Conservation (phyloP, 2,113 vertebrate species). For the Thamnophis sirtalis region DNA sequence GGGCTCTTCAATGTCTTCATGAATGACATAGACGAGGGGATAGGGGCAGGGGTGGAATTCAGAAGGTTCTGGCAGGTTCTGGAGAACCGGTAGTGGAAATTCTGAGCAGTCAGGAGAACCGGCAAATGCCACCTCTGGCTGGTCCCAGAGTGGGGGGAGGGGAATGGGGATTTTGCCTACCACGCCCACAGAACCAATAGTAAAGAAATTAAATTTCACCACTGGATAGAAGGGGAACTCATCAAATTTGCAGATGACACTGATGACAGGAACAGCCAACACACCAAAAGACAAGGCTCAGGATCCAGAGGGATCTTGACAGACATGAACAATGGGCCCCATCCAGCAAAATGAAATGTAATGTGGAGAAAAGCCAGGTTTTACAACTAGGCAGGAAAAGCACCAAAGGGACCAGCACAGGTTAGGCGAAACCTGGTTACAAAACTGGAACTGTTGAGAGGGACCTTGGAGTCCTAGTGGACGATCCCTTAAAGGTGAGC, state of each 20-base stretch:
- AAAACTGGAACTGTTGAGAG: neutral
- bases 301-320: neutral
- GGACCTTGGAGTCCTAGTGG: neutral
- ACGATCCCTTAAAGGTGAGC: neutral
- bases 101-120: too few relatives aligned
- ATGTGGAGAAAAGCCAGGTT: neutral
- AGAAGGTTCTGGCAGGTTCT: too few relatives aligned
- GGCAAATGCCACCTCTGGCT: too few relatives aligned
- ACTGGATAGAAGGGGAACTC: neutral
- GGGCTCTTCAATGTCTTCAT: neutral
- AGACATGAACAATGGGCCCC: neutral
- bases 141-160: too few relatives aligned
- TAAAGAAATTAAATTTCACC: too few relatives aligned
- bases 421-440: neutral
- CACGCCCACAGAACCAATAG: too few relatives aligned
- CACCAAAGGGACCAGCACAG: neutral
- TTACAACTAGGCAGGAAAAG: neutral
- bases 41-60: neutral
- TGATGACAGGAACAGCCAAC: too few relatives aligned
- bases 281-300: neutral
- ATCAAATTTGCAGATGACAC: too few relatives aligned
- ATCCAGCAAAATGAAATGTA: neutral
- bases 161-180: too few relatives aligned
- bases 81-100: too few relatives aligned
- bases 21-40: neutral